Base-by-base conservation (phyloP, 2,113 vertebrate species). In the Okapia johnstoni region DNA sequence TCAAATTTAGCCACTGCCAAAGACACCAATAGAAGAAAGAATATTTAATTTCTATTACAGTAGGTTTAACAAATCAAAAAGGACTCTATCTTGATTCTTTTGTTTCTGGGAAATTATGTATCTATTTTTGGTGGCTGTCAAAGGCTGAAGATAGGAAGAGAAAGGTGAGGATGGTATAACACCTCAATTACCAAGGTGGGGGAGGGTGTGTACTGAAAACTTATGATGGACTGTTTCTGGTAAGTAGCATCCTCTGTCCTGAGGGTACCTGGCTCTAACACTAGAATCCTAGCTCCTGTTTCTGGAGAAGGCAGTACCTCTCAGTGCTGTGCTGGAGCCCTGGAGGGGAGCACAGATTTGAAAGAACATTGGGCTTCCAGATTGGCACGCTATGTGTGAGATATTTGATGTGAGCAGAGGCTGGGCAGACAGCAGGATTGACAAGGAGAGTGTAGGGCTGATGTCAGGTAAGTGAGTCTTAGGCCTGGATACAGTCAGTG, bases 91-190 rank as follows among this genome's bases (percentile, higher is more conserved):
- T 40, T 7, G 61, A 16, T 43, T 55, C 48, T 57, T 91, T 58
- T 76, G 15, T 79, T 88, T 88, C 79, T 89, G 30, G 25, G 55
- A 86, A 86, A 57, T 19, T 13, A 14, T 2, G 0, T 54, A 5
- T n/a, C 85, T 85, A n/a, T 83, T 94, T 89, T 9, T 61, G 79
- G 57, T 92, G 28, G 30, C 40, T 16, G 9, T 55, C 61, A 43
- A 66, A 33, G 46, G 46, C 19, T 25, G 21, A 13, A 11, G 60
- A 43, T 28, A 2, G 26, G 46, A 43, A 50, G 52, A 50, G 2
- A 60, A 15, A 66, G 23, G 16, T 2, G n/a, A n/a, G 11, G 28
- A 8, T 1, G 26, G 8, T 52, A 36, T 26, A 9, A 61, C 5
- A 17, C 25, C 81, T 13, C 23, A 0, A 0, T 81, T 43, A 2